Evolutionary conservation across 2,888 invertebrate genomes (phyloP).

Genomic region (Philereme vetulata): DNA sequence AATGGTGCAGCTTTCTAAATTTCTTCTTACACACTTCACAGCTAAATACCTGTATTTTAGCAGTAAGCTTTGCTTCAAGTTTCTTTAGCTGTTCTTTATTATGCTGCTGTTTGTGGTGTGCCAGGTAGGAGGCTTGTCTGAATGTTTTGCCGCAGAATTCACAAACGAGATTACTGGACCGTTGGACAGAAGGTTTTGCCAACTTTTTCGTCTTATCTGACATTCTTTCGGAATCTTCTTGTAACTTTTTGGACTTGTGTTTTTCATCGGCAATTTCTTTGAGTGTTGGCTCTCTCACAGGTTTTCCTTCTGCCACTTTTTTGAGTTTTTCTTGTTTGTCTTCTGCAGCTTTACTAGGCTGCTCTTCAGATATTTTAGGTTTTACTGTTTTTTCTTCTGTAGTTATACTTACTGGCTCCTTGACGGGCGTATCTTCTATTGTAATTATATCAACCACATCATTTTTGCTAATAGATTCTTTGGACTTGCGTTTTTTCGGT

Average conservation of each 20-base stretch:
- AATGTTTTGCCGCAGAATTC: conserved; percentile 78
- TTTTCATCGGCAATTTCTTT: conserved; percentile 25
- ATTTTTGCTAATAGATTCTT: conserved; percentile 53
- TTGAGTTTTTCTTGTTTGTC: conserved; percentile 6
- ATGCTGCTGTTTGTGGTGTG: conserved; percentile 71
- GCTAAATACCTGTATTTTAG: conserved; percentile 53
- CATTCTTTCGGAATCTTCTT: conserved; percentile 33
- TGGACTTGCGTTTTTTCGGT: conserved; percentile 58
- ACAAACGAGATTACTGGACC: conserved; percentile 59
- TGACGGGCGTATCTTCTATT: conserved; percentile 64
- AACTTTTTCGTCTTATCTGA: conserved; percentile 34
- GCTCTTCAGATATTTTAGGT: conserved; percentile 27
- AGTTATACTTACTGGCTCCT: conserved; percentile 37
- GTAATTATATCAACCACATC: conserved; percentile 56
- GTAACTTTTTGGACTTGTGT: conserved; percentile 5
- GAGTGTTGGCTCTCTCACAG: conserved; percentile 18
- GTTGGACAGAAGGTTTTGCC: conserved; percentile 43
- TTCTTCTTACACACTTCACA: conserved; percentile 78
- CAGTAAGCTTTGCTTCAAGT: conserved; percentile 40
- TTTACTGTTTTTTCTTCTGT: conserved; percentile 27
- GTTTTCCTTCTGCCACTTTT: conserved; percentile 8
- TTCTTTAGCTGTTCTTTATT: conserved; percentile 61
- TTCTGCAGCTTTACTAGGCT: neutral
- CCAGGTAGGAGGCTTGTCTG: conserved; percentile 74
- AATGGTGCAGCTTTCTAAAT: conserved; percentile 76